Evolutionary conservation across 2,888 invertebrate genomes (phyloP).

Genomic region (Lysandra coridon): DNA sequence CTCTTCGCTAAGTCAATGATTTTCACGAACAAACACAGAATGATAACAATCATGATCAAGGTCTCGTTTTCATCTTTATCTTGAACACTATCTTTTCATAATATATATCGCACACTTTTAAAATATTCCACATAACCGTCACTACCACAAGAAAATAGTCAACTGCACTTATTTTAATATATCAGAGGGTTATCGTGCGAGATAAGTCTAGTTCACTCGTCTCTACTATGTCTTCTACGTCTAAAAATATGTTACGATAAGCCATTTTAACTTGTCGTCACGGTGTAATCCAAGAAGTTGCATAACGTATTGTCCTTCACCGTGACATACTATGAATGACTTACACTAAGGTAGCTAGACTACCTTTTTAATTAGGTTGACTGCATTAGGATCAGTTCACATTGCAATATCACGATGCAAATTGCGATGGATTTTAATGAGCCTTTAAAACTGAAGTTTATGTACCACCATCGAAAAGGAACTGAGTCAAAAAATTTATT

Average conservation of each 20-base stretch:
- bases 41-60: conserved; percentile 18
- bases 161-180: conserved; percentile 24
- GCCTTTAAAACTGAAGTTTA: too few species aligned
- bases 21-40: conserved; percentile 20
- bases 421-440: neutral
- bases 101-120: neutral
- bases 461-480: too few species aligned
- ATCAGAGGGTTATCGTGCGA: conserved; percentile 20
- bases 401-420: neutral
- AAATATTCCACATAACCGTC: conserved; percentile 25
- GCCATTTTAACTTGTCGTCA: conserved; percentile 13
- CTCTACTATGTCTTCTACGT: neutral
- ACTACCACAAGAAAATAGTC: neutral
- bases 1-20: conserved; percentile 16
- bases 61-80: conserved; percentile 6
- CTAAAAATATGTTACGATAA: conserved; percentile 25
- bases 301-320: conserved; percentile 28
- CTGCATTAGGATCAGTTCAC: neutral
- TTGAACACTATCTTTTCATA: neutral
- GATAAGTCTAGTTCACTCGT: conserved; percentile 1
- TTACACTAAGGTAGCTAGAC: neutral
- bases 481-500: too few species aligned
- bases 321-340: conserved; percentile 20
- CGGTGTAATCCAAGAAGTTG: conserved; percentile 17
- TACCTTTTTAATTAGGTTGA: neutral